A percentile compares a stretch with the other conserved stretches of the same genome.
phyloP scores from a whole-genome alignment of 2,888 invertebrate species.

The Mythimna albipuncta region DNA sequence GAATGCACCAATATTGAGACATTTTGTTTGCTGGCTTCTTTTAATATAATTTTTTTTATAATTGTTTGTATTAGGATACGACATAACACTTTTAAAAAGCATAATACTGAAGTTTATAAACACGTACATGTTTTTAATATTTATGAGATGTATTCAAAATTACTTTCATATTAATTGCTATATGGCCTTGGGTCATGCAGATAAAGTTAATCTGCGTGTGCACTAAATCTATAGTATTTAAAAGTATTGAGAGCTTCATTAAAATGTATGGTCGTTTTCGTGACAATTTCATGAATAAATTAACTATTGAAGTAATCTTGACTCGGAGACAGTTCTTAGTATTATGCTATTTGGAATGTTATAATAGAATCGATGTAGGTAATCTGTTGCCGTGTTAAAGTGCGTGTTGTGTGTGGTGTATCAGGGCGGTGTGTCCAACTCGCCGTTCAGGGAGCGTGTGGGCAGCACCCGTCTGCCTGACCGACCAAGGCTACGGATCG shows the following conservation, averaged over 20 bases:
- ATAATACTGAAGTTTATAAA: conserved; percentile 41
- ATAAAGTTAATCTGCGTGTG: not conserved
- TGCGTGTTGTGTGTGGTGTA: conserved; percentile 83
- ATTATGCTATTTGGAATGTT: conserved; percentile 52
- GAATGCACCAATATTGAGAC: conserved; percentile 81
- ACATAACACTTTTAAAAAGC: conserved; percentile 41
- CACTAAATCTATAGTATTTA: not conserved
- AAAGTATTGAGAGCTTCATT: not conserved
- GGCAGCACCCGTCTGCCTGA: conserved; percentile 97
- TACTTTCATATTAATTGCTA: too few species aligned
- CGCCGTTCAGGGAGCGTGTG: conserved; percentile 96
- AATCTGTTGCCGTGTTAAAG: conserved; percentile 70
- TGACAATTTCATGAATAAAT: not conserved
- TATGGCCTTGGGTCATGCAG: not conserved
- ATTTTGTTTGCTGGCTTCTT: conserved; percentile 86
- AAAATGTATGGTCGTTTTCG: not conserved
- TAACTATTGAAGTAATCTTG: not conserved
- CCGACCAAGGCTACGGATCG: conserved; percentile 97
- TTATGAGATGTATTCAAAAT: not conserved
- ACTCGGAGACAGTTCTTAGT: conserved; percentile 11
- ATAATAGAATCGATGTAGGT: conserved; percentile 39
- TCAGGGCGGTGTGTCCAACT: conserved; percentile 92
- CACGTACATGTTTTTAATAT: not conserved
- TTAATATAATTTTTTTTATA: conserved; percentile 68
- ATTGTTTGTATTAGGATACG: conserved; percentile 35